phyloP scores from a whole-genome alignment of 2,797 vertebrate genomes.

The Tangara arthus region DNA sequence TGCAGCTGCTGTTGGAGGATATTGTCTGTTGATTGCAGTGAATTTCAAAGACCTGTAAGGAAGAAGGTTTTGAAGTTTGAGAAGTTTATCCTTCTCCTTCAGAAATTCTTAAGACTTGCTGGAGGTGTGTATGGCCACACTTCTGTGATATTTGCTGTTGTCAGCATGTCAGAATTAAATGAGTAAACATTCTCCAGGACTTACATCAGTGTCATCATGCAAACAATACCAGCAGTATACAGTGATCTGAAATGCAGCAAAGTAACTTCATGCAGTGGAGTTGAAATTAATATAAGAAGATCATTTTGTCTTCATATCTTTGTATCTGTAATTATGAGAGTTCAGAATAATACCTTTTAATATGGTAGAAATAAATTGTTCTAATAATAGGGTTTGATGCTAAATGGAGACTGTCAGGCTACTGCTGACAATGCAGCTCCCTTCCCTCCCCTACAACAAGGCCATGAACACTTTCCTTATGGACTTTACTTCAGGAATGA shows the following conservation, averaged over 20 bases:
- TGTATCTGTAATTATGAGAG: constrained; percentile 8
- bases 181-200: not conserved
- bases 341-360: not conserved
- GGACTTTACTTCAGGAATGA: not conserved
- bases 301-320: not conserved
- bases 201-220: not conserved
- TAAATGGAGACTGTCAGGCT: not conserved
- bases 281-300: not conserved
- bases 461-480: not conserved
- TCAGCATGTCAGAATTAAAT: constrained; percentile 4
- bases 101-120: not conserved
- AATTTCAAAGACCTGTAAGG: not conserved
- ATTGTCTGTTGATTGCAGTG: not conserved
- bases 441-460: not conserved
- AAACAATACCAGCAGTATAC: not conserved
- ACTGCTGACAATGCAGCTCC: not conserved
- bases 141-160: not conserved
- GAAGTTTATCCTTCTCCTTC: not conserved
- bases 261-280: not conserved
- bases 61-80: not conserved
- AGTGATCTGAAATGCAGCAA: not conserved
- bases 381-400: not conserved
- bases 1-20: not conserved
- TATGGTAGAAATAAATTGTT: not conserved
- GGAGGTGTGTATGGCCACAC: not conserved